These are phyloP conservation scores for Osmerus mordax DNA, from an alignment of 2,113 vertebrate species.

Conservation along the genomic window DNA sequence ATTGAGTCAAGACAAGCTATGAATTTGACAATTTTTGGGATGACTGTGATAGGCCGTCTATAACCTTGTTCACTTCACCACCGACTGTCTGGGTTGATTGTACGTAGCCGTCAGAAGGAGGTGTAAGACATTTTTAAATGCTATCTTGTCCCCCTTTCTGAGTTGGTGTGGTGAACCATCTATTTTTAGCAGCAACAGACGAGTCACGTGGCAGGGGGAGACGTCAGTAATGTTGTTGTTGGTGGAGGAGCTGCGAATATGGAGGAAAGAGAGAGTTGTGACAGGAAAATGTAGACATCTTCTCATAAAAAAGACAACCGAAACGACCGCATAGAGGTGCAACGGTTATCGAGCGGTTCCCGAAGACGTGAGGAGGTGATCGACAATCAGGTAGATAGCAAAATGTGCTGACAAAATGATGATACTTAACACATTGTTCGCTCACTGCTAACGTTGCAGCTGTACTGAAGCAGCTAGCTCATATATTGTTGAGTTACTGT, in stretches of 20 bases:
- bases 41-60: too few relatives aligned
- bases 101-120: too few relatives aligned
- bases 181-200: slow-evolving; percentile 53
- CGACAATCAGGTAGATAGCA: slow-evolving; percentile 25
- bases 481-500: too few relatives aligned
- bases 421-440: neutral
- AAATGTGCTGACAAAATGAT: neutral
- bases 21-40: too few relatives aligned
- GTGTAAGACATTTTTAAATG: neutral
- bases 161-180: slow-evolving; percentile 19
- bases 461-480: too few relatives aligned
- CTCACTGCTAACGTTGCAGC: neutral
- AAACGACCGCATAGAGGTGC: neutral
- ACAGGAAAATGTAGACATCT: slow-evolving; percentile 36
- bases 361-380: slow-evolving; percentile 6
- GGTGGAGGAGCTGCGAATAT: slow-evolving; percentile 62
- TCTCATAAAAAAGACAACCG: slow-evolving; percentile 4
- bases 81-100: too few relatives aligned
- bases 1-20: too few relatives aligned
- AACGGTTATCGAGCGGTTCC: slow-evolving; percentile 6
- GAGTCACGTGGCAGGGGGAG: slow-evolving; percentile 49
- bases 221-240: slow-evolving; percentile 64
- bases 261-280: slow-evolving; percentile 60
- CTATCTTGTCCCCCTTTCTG: neutral
- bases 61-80: too few relatives aligned